Evolutionary conservation across 2,888 invertebrate genomes (phyloP), one percentile per base, ranked within the genome.

Genomic region (Lycophotia porphyrea): DNA sequence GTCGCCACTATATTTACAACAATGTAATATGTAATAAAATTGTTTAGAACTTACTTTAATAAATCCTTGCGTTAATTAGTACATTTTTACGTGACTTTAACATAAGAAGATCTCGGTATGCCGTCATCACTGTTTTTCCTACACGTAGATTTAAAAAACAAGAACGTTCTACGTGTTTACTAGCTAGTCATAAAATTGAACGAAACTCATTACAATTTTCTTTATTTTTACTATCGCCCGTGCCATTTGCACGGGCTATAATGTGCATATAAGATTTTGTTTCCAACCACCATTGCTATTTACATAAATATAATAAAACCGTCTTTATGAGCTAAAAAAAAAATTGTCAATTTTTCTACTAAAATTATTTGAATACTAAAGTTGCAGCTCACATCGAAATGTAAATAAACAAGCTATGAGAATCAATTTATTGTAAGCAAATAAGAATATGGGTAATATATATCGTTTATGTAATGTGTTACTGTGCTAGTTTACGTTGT

Each of bases 21-120:
- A 58, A 60, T 47, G 34, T 63, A 21, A 74, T 68, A 7, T n/a
- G 47, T 60, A 34, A 7, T 49, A 24, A 58, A 65, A 39, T 55
- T 66, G 31, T 18, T 49, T n/a, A 52, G n/a, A 55, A 36, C 34
- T 8, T 36, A 65, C 15, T 71, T 65, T 11, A 60, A 58, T 71
- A 55, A 70, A 47, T 70, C 55, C 7, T 61, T 76, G n/a, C 47
- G 34, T 81, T 61, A 55, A 58, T 71, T 39, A 39, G 27, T 39
- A 55, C n/a, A 76, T 49, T 76, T 79, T 60, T 76, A 83, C 84
- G 84, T 83, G 84, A 81, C 78, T 84, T 77, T 65, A 64, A 63
- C 77, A n/a, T 60, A 69, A 7, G 60, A 73, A 76, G 39, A 73
- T 47, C 49, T 77, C 52, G 21, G 31, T 60, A 42, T 80, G 60